These are phyloP conservation scores for Platycheirus rosarum DNA, from an alignment of 2,888 invertebrate species.

Conservation along the genomic window DNA sequence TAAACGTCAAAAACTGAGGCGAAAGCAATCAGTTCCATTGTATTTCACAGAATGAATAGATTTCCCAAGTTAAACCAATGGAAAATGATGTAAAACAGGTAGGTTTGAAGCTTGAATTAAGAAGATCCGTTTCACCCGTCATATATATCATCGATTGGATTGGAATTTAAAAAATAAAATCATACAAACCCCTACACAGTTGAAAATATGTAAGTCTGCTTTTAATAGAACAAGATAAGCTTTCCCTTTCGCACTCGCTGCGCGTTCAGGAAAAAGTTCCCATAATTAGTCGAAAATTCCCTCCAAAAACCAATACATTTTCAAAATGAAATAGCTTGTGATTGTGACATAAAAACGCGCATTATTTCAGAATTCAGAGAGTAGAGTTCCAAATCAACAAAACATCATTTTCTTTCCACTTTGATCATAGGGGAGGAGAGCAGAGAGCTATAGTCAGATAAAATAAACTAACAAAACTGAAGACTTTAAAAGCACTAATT, in stretches of 20 bases:
- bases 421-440: constrained; percentile 22
- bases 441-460: neutral
- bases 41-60: too few species aligned
- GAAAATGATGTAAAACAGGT: too few species aligned
- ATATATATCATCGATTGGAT: too few species aligned
- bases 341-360: constrained; percentile 34
- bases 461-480: constrained; percentile 17
- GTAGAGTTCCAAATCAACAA: neutral
- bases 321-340: constrained; percentile 5
- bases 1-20: too few species aligned
- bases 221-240: neutral
- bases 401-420: constrained; percentile 6
- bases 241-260: constrained; percentile 4
- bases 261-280: neutral
- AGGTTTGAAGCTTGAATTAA: constrained; percentile 34
- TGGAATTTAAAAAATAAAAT: too few species aligned
- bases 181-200: too few species aligned
- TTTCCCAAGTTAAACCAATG: too few species aligned
- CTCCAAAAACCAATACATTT: constrained; percentile 8
- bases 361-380: constrained; percentile 29
- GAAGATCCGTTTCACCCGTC: constrained; percentile 50
- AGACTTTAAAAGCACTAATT: constrained; percentile 6
- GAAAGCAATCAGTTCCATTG: too few species aligned
- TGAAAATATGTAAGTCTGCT: too few species aligned
- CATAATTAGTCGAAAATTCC: neutral